Evolutionary conservation across 2,888 invertebrate species (phyloP).

Genomic region (Caenorhabditis wallacei): DNA sequence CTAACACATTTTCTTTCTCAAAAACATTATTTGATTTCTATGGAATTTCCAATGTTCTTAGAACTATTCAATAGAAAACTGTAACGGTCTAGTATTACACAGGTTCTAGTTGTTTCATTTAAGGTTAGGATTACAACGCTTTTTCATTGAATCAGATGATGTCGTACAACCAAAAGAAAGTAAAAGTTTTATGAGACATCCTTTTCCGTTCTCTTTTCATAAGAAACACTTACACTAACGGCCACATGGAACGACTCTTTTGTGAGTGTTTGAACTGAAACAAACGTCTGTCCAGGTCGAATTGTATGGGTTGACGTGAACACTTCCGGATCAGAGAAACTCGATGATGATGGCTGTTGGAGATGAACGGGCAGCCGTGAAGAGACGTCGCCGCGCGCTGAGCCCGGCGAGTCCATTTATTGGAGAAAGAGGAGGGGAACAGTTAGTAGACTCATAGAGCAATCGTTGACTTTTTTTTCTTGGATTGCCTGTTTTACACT

Average conservation of each 20-base stretch:
- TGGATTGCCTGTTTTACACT: conserved; percentile 15
- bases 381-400: conserved; percentile 49
- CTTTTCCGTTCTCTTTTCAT: neutral
- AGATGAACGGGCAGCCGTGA: conserved; percentile 70
- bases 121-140: conserved; percentile 15
- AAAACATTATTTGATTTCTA: neutral
- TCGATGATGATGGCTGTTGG: conserved; percentile 72
- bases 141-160: conserved; percentile 18
- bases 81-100: conserved; percentile 25
- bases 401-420: conserved; percentile 63
- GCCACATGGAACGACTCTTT: conserved; percentile 73
- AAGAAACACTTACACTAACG: conserved; percentile 65
- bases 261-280: conserved; percentile 74
- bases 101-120: neutral
- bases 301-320: conserved; percentile 69
- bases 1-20: neutral
- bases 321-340: conserved; percentile 69
- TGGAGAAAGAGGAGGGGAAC: conserved; percentile 38
- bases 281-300: conserved; percentile 70
- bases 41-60: conserved; percentile 1
- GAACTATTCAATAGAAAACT: conserved; percentile 2
- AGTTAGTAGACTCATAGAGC: conserved; percentile 46
- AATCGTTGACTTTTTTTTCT: neutral
- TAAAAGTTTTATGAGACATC: conserved; percentile 23
- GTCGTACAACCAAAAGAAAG: conserved; percentile 24